phyloP scores from a whole-genome alignment of 2,113 vertebrate genomes.

The Myiagra hebetior region DNA sequence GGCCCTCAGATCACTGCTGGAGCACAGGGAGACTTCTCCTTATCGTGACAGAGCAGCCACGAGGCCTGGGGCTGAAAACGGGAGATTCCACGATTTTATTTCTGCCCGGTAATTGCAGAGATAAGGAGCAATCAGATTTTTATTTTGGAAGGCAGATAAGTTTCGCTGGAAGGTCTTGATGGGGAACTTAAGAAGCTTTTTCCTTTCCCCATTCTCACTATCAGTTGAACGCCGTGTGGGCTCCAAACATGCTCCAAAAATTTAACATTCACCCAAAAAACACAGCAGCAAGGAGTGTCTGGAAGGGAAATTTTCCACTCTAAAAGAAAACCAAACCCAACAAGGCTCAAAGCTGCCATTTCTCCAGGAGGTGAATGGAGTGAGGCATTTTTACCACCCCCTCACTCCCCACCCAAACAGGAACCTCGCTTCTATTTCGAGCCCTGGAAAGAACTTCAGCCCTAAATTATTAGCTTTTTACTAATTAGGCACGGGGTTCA shows the following conservation, averaged over 20 bases:
- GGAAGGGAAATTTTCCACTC: background rate
- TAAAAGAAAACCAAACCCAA: background rate
- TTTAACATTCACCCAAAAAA: background rate
- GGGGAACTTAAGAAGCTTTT: background rate
- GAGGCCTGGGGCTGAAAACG: background rate
- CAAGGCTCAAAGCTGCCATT: background rate
- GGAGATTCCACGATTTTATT: background rate
- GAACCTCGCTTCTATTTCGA: background rate
- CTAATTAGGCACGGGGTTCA: background rate
- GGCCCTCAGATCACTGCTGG: background rate
- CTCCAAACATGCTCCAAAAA: rapidly evolving
- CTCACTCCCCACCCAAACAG: background rate
- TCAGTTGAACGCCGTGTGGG: rapidly evolving
- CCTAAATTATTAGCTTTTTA: background rate
- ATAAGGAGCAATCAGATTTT: background rate
- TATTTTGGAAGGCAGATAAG: background rate
- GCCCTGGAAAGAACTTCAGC: background rate
- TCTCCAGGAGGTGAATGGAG: background rate
- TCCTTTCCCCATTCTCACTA: background rate
- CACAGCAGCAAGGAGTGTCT: rapidly evolving
- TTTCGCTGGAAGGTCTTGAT: background rate
- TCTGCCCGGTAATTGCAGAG: background rate
- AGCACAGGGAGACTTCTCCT: background rate
- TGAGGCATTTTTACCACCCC: background rate
- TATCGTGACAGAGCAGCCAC: background rate